These are phyloP conservation scores for Xiphophorus couchianus DNA, from an alignment of 2,113 vertebrate species.

Conservation along the genomic window DNA sequence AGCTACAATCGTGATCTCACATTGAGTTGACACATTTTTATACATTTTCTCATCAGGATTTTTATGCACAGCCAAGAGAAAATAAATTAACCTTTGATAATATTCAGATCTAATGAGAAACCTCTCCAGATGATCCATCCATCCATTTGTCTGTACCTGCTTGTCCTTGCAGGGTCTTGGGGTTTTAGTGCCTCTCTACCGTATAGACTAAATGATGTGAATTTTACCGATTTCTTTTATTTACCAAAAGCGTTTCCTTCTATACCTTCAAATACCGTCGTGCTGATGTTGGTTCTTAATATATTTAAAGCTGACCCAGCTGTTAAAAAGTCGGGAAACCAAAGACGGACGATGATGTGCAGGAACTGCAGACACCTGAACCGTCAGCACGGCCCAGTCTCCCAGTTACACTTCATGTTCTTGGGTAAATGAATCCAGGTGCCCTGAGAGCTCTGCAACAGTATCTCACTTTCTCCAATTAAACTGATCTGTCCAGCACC, in stretches of 20 bases:
- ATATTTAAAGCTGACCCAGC: slow-evolving; percentile 3
- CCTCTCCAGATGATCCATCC: too few relatives aligned
- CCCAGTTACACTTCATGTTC: slow-evolving; percentile 44
- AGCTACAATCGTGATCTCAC: too few relatives aligned
- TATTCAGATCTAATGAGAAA: too few relatives aligned
- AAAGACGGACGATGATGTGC: background rate
- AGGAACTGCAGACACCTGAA: slow-evolving; percentile 24
- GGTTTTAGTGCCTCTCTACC: too few relatives aligned
- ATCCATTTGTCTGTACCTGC: too few relatives aligned
- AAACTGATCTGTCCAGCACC: slow-evolving; percentile 56
- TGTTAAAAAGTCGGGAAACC: background rate
- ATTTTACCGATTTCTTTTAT: background rate
- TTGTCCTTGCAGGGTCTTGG: too few relatives aligned
- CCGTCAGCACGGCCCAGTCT: slow-evolving; percentile 24
- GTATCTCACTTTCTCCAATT: slow-evolving; percentile 69
- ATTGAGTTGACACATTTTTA: too few relatives aligned
- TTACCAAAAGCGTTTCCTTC: background rate
- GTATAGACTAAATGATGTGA: background rate
- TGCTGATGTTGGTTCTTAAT: background rate
- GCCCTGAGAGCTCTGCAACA: slow-evolving; percentile 41
- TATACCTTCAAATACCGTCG: background rate
- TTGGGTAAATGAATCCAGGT: slow-evolving; percentile 44
- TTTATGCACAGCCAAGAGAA: too few relatives aligned
- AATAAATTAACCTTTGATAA: too few relatives aligned
- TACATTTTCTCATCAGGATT: too few relatives aligned